Evolutionary conservation across 2,888 invertebrate genomes (phyloP), one percentile per base, ranked within the genome.

Genomic region (Ochropleura plecta): DNA sequence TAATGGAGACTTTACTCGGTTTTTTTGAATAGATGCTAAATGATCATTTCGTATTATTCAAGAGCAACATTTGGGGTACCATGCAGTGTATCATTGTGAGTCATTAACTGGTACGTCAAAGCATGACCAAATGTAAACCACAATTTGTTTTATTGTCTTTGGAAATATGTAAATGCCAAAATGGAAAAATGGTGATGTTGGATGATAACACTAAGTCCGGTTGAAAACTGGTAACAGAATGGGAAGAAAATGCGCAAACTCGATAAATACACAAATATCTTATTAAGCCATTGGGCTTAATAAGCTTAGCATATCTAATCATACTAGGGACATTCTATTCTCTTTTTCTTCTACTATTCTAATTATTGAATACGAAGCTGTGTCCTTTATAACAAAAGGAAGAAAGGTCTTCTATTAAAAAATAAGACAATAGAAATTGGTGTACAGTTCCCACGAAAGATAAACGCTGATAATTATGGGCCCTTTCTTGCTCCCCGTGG

Each of bases 401-500:
- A 30, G 30, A 30, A 30, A 30, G 30, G 30, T 30, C 1, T 30
- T 30, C 40, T 69, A 66, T 73, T 48, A 53, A 62, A 69, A 7
- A 69, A 40, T 9, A 14, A 67, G 12, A 70, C 73, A 73, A 74
- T 70, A 59, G 66, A 72, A 74, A 75, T 82, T 75, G 62, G 76
- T 73, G 72, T 81, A 70, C 40, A n/a, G 65, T 81, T 79, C 60
- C 73, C 73, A 86, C 73, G 62, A 9, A 63, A 74, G 51, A 64
- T 70, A 73, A 71, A 78, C 62, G 44, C 63, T 64, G 51, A 76
- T 75, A 76, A 82, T 70, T 76, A 75, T 70, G 79, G 82, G 20
- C 85, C 70, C 64, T 88, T 67, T 73, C 71, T 57, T 48, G 75
- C 73, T 84, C 88, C 89, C 87, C 90, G 88, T 84, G 84, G 87